phyloP scores from a whole-genome alignment of 1,140 invertebrate genomes.

The Pseudomyrmex concolor region DNA sequence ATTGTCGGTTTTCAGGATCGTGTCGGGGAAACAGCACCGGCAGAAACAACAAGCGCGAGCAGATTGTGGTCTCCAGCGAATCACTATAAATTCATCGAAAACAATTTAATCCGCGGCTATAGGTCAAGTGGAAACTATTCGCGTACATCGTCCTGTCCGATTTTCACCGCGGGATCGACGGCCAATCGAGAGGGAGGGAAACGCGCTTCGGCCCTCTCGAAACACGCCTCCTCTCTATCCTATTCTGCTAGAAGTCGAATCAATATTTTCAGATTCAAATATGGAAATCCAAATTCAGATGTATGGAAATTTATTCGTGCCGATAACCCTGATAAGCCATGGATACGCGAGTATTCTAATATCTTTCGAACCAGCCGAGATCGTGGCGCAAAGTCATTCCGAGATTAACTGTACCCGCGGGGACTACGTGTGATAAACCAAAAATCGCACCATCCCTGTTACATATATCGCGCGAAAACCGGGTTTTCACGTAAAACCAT shows the following conservation, averaged over 20 bases:
- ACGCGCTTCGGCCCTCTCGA: slow-evolving; percentile 18
- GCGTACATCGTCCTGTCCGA: slow-evolving; percentile 54
- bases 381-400: slow-evolving; percentile 69
- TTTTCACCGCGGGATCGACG: slow-evolving; percentile 50
- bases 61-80: slow-evolving; percentile 58
- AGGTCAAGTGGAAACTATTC: slow-evolving; percentile 65
- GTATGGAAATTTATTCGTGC: slow-evolving; percentile 78
- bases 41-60: background rate
- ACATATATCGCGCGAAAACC: background rate
- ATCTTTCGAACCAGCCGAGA: slow-evolving; percentile 61
- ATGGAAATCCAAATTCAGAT: slow-evolving; percentile 78
- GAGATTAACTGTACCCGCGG: slow-evolving; percentile 66
- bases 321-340: slow-evolving; percentile 78
- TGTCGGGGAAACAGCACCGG: slow-evolving; percentile 28
- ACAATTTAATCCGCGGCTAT: slow-evolving; percentile 63
- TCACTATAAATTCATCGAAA: slow-evolving; percentile 72
- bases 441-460: slow-evolving; percentile 29
- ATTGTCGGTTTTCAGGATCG: slow-evolving; percentile 27
- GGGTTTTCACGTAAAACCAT: slow-evolving; percentile 20
- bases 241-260: slow-evolving; percentile 64
- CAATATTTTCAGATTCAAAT: slow-evolving; percentile 77
- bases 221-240: slow-evolving; percentile 53
- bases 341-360: slow-evolving; percentile 76
- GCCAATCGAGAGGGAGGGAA: slow-evolving; percentile 39
- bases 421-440: slow-evolving; percentile 52